These are phyloP conservation scores for Labeo catla DNA, from an alignment of 2,113 vertebrate species.

Conservation along the genomic window DNA sequence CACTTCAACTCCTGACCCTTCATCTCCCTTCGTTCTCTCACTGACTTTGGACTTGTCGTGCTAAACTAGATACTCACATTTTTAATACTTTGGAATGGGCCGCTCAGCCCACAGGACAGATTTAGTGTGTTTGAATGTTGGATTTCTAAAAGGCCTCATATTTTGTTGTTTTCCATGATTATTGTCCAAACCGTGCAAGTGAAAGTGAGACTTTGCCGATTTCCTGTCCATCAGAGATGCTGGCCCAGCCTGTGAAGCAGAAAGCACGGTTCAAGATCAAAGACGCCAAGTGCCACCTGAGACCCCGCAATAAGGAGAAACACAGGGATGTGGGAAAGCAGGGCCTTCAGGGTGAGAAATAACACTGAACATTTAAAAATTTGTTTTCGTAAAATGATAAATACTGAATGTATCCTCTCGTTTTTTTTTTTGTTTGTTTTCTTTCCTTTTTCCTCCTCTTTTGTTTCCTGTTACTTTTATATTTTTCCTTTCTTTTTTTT, in stretches of 20 bases:
- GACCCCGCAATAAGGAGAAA: constrained; percentile 86
- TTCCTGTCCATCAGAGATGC: constrained; percentile 73
- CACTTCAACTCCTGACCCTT: constrained; percentile 3
- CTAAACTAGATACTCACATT: constrained; percentile 26
- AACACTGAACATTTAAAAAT: not conserved
- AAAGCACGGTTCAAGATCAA: constrained; percentile 95
- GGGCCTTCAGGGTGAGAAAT: constrained; percentile 77
- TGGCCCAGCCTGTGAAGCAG: constrained; percentile 86
- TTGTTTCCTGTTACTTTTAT: not conserved
- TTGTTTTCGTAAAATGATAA: not conserved
- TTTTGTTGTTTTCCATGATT: constrained; percentile 31
- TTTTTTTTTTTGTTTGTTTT: not conserved
- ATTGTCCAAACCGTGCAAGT: constrained; percentile 21
- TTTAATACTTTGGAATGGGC: constrained; percentile 32
- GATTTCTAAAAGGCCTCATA: constrained; percentile 6
- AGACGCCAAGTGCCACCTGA: constrained; percentile 92
- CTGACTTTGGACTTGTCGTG: constrained; percentile 8
- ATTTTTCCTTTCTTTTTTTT: not conserved
- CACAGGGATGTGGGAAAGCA: constrained; percentile 79
- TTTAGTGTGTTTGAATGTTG: not conserved
- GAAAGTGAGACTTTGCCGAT: constrained; percentile 26
- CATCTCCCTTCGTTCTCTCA: not conserved
- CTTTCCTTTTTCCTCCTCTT: not conserved
- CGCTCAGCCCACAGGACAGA: constrained; percentile 3
- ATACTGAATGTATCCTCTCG: not conserved